A percentile compares a stretch with the other conserved stretches of the same genome.
Conservation (phyloP, 1,140 invertebrate species). For the Hycleus cichorii region DNA sequence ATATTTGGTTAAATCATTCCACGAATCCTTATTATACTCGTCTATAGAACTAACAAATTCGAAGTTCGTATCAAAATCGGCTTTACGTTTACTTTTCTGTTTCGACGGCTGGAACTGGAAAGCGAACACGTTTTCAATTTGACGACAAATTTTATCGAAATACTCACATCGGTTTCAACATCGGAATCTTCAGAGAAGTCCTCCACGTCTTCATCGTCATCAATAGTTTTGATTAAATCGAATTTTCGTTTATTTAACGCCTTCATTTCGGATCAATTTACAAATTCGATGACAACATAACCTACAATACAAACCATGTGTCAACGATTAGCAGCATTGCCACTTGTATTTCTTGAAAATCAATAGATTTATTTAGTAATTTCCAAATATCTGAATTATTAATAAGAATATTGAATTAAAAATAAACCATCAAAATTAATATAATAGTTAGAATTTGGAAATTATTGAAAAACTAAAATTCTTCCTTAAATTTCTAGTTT, state of each 20-base stretch:
- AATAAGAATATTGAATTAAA: too few species aligned
- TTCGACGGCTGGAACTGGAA: conserved; percentile 72
- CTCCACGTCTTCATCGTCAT: conserved; percentile 68
- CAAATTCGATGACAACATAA: not conserved
- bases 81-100: conserved; percentile 51
- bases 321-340: too few species aligned
- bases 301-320: not conserved
- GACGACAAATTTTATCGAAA: not conserved
- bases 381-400: too few species aligned
- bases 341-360: too few species aligned
- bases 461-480: too few species aligned
- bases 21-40: conserved; percentile 76
- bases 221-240: conserved; percentile 56
- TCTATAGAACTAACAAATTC: conserved; percentile 62
- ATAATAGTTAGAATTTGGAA: too few species aligned
- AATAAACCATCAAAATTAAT: too few species aligned
- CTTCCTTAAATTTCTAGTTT: too few species aligned
- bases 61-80: conserved; percentile 60
- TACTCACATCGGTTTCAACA: conserved; percentile 5
- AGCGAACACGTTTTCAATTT: conserved; percentile 36
- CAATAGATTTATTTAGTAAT: too few species aligned
- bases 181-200: conserved; percentile 56
- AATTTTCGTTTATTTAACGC: too few species aligned
- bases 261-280: too few species aligned
- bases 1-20: conserved; percentile 68